Percentiles rank a stretch among this genome's conserved stretches.
Evolutionary conservation across 2,797 vertebrate species (phyloP).

Genomic region (Hafferia zeledoni): DNA sequence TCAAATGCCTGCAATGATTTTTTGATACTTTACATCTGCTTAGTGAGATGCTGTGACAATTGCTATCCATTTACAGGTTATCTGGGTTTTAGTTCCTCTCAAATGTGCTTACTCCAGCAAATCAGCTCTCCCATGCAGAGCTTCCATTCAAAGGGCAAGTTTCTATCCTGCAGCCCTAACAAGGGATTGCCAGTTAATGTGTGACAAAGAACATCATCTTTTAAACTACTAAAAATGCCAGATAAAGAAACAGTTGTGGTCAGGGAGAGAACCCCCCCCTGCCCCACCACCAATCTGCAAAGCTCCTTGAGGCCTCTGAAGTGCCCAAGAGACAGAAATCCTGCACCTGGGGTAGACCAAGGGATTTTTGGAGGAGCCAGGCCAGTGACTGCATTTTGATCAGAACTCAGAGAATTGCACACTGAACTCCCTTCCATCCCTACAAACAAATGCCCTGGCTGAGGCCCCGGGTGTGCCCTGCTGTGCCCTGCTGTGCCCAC

Average conservation of each 20-base stretch:
- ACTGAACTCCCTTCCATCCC: not conserved
- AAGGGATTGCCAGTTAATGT: not conserved
- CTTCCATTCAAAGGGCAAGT: not conserved
- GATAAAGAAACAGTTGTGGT: not conserved
- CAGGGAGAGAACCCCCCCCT: not conserved
- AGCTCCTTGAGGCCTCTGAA: not conserved
- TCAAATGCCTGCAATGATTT: not conserved
- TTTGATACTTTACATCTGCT: not conserved
- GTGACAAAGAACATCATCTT: not conserved
- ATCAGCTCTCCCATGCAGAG: not conserved
- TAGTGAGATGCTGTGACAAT: not conserved
- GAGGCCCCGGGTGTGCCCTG: not conserved
- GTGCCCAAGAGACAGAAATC: not conserved
- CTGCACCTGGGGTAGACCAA: not conserved
- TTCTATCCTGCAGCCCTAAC: not conserved
- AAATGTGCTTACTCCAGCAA: not conserved
- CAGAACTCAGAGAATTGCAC: not conserved
- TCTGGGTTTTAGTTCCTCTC: not conserved
- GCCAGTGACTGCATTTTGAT: not conserved
- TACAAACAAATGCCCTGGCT: rapidly evolving
- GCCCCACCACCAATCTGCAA: not conserved
- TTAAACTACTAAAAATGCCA: not conserved
- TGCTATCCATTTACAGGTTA: not conserved
- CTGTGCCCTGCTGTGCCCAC: not conserved
- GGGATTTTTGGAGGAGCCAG: not conserved